Evolutionary conservation across 2,797 vertebrate genomes (phyloP), one percentile per base, ranked within the genome.

Genomic region (Anniella stebbinsi): DNA sequence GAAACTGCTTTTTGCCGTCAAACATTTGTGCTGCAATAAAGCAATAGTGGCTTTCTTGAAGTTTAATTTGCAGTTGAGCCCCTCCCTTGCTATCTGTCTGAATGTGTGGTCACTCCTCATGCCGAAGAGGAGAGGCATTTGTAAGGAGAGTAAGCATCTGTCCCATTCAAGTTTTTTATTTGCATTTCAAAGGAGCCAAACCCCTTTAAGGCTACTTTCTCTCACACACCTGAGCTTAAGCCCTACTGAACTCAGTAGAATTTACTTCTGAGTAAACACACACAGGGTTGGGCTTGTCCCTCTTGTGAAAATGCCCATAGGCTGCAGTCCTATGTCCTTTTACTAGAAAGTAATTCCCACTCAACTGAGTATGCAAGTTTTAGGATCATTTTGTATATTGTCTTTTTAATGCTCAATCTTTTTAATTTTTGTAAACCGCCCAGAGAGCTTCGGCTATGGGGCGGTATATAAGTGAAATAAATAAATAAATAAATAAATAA

Each of bases 101-200:
- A 87, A 51, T 72, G 51, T 36, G 77, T 36, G 15, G 48, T 83
- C 25, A 33, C 72, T 75, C 51, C 28, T 60, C 54, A 73, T 82
- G 72, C 1, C 9, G 36, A 15, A 82, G 21, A 82, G 41, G 51
- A 45, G 57, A 70, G 57, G 72, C 54, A 82, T 63, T 28, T 30
- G 54, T 60, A 38, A 86, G 60, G 70, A 28, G n/a, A 88, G 83
- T 75, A 51, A 88, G 13, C 60, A 83, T 48, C 70, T 73, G 69
- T 23, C 30, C 41, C n/a, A 48, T 84, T 15, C 30, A 51, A 8
- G 83, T 12, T 84, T 70, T 30, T 17, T 45, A 63, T 84, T n/a
- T 84, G 66, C 82, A 48, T 84, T 70, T 57, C 67, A 81, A 88
- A 72, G 67, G 81, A 15, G 21, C 11, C 28, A 86, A 75, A 60